A percentile compares a stretch with the other conserved stretches of the same genome.
phyloP scores from a whole-genome alignment of 2,113 vertebrate genomes.

The Megalops atlanticus region DNA sequence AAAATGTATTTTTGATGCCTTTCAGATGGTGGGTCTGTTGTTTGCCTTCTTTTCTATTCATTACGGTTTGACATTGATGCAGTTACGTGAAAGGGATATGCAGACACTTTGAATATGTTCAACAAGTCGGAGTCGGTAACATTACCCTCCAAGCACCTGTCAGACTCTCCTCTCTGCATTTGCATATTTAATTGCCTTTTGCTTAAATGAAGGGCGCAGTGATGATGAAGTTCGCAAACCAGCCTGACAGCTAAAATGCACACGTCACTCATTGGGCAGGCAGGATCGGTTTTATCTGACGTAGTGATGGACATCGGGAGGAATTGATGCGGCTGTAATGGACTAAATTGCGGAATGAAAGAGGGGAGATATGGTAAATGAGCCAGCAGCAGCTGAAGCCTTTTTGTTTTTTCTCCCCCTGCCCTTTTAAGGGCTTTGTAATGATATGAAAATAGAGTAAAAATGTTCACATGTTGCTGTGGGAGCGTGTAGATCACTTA shows the following conservation, averaged over 20 bases:
- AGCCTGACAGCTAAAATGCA: neutral
- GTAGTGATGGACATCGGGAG: neutral
- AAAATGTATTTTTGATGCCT: neutral
- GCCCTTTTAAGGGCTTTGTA: neutral
- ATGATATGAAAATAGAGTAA: neutral
- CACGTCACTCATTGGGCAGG: neutral
- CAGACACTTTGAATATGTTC: neutral
- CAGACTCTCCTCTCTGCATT: neutral
- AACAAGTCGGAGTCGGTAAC: neutral
- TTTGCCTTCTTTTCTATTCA: neutral
- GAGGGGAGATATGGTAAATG: neutral
- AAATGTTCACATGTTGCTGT: neutral
- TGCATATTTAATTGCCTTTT: constrained; percentile 7
- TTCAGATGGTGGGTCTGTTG: neutral
- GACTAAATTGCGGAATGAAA: neutral
- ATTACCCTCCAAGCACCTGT: neutral
- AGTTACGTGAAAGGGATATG: constrained; percentile 1
- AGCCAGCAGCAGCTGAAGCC: no score
- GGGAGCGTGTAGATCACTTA: neutral
- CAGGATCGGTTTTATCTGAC: neutral
- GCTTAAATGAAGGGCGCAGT: neutral
- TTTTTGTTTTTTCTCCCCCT: neutral
- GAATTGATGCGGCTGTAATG: neutral
- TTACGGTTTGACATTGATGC: neutral
- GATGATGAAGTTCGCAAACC: neutral